Conservation (phyloP, 2,888 invertebrate species). For the Tortrix viridana region DNA sequence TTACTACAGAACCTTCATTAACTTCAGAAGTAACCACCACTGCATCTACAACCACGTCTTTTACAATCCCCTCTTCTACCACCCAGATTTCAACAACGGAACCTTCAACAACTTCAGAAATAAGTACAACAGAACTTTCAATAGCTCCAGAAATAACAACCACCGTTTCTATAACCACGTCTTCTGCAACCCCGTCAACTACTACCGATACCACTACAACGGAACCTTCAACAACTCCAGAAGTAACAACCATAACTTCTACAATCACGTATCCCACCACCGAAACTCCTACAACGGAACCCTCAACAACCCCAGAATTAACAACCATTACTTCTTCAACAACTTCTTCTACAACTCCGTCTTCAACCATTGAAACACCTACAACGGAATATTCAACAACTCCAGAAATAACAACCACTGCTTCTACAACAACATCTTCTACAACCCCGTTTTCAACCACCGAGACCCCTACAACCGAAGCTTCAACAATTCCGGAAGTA, state of each 20-base stretch:
- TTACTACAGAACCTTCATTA: background rate
- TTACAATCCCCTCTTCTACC: background rate
- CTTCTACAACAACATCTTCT: background rate
- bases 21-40: background rate
- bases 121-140: constrained; percentile 2
- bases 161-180: background rate
- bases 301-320: constrained; percentile 9
- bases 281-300: background rate
- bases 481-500: background rate
- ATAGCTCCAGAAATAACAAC: constrained; percentile 7
- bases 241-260: background rate
- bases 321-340: background rate
- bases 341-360: background rate
- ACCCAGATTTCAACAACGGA: background rate
- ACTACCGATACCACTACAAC: background rate
- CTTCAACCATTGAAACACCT: background rate
- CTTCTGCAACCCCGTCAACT: background rate
- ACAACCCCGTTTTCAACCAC: background rate
- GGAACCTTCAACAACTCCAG: background rate
- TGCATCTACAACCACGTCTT: background rate
- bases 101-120: background rate
- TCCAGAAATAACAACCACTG: background rate
- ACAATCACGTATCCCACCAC: background rate
- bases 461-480: background rate
- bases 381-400: background rate